Evolutionary conservation across 2,888 invertebrate species (phyloP).

Genomic region (Caradrina kadenii): DNA sequence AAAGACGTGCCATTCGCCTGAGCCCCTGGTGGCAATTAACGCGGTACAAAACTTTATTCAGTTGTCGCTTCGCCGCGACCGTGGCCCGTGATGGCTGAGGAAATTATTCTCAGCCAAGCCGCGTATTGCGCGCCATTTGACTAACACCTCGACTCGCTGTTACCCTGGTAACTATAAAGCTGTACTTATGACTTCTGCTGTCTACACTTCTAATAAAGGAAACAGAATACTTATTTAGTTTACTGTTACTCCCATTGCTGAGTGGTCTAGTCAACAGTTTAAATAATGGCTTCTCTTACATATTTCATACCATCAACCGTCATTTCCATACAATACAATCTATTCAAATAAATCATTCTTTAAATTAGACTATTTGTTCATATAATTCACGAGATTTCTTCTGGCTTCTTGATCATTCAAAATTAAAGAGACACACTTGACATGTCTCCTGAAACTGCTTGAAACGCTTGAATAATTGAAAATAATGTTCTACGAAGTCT

Average conservation of each 20-base stretch:
- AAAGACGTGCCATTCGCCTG: constrained; percentile 82
- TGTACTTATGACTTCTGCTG: constrained; percentile 26
- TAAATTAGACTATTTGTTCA: background rate
- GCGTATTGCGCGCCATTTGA: constrained; percentile 80
- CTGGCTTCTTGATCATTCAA: constrained; percentile 15
- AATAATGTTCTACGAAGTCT: constrained; percentile 11
- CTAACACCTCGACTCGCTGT: constrained; percentile 55
- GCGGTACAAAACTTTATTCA: constrained; percentile 85
- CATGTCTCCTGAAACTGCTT: constrained; percentile 1
- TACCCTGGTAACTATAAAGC: constrained; percentile 56
- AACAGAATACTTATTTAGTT: constrained; percentile 15
- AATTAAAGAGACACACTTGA: constrained; percentile 13
- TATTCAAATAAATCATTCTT: background rate
- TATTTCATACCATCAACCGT: background rate
- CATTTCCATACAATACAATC: background rate
- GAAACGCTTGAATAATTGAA: constrained; percentile 23
- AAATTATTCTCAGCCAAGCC: constrained; percentile 75
- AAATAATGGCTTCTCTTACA: background rate
- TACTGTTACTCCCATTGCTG: background rate
- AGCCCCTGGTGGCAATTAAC: constrained; percentile 84
- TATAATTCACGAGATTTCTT: constrained; percentile 32
- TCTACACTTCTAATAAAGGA: background rate
- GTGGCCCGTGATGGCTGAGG: constrained; percentile 67
- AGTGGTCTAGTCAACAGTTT: background rate
- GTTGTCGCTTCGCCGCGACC: constrained; percentile 73